A percentile compares a stretch with the other conserved stretches of the same genome.
phyloP scores from a whole-genome alignment of 2,797 vertebrate species.

The Arrhamphus sclerolepis region DNA sequence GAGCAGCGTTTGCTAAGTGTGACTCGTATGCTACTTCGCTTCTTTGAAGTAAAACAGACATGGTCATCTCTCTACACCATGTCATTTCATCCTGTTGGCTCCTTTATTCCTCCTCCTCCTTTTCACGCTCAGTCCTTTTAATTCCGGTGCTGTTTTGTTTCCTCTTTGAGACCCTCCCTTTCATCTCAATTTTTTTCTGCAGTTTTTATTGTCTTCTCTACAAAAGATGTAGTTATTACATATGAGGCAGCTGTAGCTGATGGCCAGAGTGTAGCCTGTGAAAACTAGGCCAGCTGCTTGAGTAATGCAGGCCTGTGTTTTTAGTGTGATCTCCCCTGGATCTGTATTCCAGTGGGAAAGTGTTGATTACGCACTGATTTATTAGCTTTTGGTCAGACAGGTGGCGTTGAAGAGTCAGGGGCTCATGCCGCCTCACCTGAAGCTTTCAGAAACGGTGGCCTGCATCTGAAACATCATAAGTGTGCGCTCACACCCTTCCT shows the following conservation, averaged over 20 bases:
- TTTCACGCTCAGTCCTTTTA: slow-evolving; percentile 31
- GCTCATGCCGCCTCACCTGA: slow-evolving; percentile 43
- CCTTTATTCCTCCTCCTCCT: slow-evolving; percentile 38
- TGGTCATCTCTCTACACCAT: slow-evolving; percentile 33
- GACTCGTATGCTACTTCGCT: slow-evolving; percentile 26
- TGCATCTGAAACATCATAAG: slow-evolving; percentile 60
- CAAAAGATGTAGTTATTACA: slow-evolving; percentile 21
- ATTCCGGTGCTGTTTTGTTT: slow-evolving; percentile 31
- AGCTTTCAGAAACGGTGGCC: slow-evolving; percentile 37
- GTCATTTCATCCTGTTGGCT: slow-evolving; percentile 37
- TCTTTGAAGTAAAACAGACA: slow-evolving; percentile 26
- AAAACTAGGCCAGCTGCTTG: slow-evolving; percentile 43
- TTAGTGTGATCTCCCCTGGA: slow-evolving; percentile 32
- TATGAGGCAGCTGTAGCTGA: slow-evolving; percentile 39
- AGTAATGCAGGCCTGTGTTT: slow-evolving; percentile 49
- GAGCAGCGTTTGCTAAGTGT: slow-evolving; percentile 11
- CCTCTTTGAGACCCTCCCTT: slow-evolving; percentile 41
- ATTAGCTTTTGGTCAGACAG: slow-evolving; percentile 46
- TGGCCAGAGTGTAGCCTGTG: slow-evolving; percentile 35
- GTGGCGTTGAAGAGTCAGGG: slow-evolving; percentile 18
- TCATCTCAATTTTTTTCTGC: slow-evolving; percentile 38
- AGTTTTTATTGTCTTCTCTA: slow-evolving; percentile 29
- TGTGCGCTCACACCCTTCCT: slow-evolving; percentile 46
- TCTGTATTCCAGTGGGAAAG: slow-evolving; percentile 56
- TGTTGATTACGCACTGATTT: slow-evolving; percentile 30